phyloP scores from a whole-genome alignment of 2,888 invertebrate species.

The Thalpophila matura region DNA sequence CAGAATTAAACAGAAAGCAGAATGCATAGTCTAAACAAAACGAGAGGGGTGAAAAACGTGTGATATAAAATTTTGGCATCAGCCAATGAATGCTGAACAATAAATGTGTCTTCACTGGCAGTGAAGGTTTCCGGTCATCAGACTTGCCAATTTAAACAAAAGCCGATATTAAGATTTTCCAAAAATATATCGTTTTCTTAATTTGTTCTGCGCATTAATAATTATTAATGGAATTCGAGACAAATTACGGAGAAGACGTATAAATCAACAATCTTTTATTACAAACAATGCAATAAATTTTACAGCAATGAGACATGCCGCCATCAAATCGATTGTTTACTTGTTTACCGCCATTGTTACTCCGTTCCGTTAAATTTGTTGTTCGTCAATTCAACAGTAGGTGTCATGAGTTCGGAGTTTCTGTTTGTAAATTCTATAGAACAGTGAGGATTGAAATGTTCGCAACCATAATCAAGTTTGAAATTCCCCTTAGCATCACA shows the following conservation, averaged over 20 bases:
- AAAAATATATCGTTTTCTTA: constrained; percentile 28
- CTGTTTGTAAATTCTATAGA: constrained; percentile 60
- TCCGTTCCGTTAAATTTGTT: constrained; percentile 55
- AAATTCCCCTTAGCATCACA: constrained; percentile 34
- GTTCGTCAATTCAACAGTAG: constrained; percentile 34
- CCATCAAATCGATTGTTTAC: constrained; percentile 53
- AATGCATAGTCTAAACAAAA: constrained; percentile 20
- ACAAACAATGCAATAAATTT: constrained; percentile 43
- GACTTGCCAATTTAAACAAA: constrained; percentile 66
- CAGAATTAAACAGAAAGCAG: constrained; percentile 18
- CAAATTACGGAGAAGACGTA: constrained; percentile 7
- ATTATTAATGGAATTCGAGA: background rate
- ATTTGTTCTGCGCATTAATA: constrained; percentile 26
- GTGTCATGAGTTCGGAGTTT: constrained; percentile 43
- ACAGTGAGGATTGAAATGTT: constrained; percentile 49
- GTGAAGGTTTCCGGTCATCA: constrained; percentile 66
- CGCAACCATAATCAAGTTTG: constrained; percentile 37
- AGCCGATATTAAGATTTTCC: constrained; percentile 34
- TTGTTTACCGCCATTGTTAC: constrained; percentile 60
- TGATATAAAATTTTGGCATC: constrained; percentile 68
- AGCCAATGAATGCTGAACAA: constrained; percentile 61
- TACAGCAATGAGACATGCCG: constrained; percentile 44
- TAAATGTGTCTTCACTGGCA: constrained; percentile 55
- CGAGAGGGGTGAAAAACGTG: constrained; percentile 22
- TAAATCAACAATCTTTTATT: constrained; percentile 20